phyloP scores from a whole-genome alignment of 30 jellyfish, hydroid and myxozoan species.

The Pseudorhiza aurosa region DNA sequence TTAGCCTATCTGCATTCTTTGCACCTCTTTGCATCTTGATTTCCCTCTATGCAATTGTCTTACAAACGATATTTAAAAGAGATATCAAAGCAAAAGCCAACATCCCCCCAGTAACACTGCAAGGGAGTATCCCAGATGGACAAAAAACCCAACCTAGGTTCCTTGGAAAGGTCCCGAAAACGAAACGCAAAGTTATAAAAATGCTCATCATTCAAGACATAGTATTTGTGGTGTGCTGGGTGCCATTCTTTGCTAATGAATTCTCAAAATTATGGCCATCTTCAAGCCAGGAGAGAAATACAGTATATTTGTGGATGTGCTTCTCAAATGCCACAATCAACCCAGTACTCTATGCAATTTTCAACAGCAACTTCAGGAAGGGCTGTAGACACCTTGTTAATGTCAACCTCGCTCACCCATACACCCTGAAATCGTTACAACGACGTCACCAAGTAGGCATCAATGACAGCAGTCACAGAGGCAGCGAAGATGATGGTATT shows the following conservation, averaged over 20 bases:
- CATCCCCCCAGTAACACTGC: background rate
- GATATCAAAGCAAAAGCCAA: conserved; percentile 24
- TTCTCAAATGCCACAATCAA: conserved; percentile 69
- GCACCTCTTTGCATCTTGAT: conserved; percentile 56
- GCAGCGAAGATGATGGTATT: conserved; percentile 44
- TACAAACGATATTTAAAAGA: conserved; percentile 47
- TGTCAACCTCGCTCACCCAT: conserved; percentile 70
- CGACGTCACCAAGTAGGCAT: conserved; percentile 75
- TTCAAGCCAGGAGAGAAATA: background rate
- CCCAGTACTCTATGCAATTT: conserved; percentile 67
- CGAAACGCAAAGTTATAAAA: conserved; percentile 67
- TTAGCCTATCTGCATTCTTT: conserved; percentile 47
- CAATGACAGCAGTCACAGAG: conserved; percentile 61
- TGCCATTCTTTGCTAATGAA: conserved; percentile 58
- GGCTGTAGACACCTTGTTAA: conserved; percentile 75
- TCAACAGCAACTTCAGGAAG: conserved; percentile 73
- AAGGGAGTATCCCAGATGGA: conserved; percentile 1
- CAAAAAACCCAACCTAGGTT: conserved; percentile 33
- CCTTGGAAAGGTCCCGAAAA: conserved; percentile 80
- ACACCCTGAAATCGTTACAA: conserved; percentile 63
- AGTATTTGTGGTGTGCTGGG: conserved; percentile 68
- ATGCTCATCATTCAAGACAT: conserved; percentile 69
- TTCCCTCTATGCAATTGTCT: conserved; percentile 30
- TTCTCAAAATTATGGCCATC: conserved; percentile 31
- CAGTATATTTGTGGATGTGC: conserved; percentile 53